Percentiles rank a stretch among this genome's conserved stretches.
These are phyloP conservation scores for Gymnocephalus cernua DNA, from an alignment of 2,113 vertebrate genomes.

Conservation along the genomic window DNA sequence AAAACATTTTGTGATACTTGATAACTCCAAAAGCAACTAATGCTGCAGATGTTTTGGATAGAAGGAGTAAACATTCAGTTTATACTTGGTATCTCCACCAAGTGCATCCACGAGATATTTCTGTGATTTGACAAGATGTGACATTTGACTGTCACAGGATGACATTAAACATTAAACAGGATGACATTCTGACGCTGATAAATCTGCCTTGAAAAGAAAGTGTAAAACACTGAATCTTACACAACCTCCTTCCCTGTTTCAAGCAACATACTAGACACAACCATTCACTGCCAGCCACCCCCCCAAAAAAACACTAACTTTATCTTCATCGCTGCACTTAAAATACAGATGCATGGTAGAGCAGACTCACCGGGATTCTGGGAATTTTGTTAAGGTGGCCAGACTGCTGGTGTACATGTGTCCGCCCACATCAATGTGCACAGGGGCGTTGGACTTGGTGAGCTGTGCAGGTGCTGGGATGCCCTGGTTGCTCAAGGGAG, in stretches of 20 bases:
- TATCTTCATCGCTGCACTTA: background rate
- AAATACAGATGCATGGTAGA: background rate
- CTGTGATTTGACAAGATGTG: slow-evolving; percentile 57
- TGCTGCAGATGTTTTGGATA: background rate
- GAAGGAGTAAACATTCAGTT: background rate
- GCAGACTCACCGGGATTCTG: slow-evolving; percentile 93
- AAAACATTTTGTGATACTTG: slow-evolving; percentile 27
- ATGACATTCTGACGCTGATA: slow-evolving; percentile 44
- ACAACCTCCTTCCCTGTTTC: background rate
- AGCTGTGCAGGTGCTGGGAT: slow-evolving; percentile 98
- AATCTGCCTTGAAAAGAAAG: slow-evolving; percentile 32
- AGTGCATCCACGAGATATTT: slow-evolving; percentile 26
- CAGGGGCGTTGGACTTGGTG: slow-evolving; percentile 99
- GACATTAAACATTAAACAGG: slow-evolving; percentile 53
- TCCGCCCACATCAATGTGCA: slow-evolving; percentile 98
- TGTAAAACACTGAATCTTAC: slow-evolving; percentile 20
- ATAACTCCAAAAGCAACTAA: slow-evolving; percentile 15
- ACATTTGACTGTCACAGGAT: slow-evolving; percentile 62
- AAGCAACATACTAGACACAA: background rate
- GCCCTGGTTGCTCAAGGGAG: slow-evolving; percentile 98
- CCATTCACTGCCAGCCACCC: background rate
- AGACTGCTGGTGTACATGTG: slow-evolving; percentile 99
- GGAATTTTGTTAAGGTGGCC: slow-evolving; percentile 98
- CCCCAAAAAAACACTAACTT: slow-evolving; percentile 14
- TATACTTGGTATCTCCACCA: background rate